Percentiles rank a stretch among this genome's conserved stretches.
These are phyloP conservation scores for Tragelaphus scriptus DNA, from an alignment of 2,113 vertebrate species.

Conservation along the genomic window DNA sequence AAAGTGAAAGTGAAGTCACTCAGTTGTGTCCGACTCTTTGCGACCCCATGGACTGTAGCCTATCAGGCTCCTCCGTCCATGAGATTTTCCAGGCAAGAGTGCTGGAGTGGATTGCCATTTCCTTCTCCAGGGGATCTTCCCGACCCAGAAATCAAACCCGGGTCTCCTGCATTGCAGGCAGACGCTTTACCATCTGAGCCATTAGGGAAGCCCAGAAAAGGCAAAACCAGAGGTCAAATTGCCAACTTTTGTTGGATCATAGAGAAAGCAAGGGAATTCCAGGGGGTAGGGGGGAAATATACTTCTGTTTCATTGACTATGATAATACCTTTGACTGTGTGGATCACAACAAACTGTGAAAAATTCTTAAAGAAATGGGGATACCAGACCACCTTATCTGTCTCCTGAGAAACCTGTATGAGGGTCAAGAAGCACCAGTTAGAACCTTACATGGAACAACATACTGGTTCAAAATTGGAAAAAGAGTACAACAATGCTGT, in stretches of 20 bases:
- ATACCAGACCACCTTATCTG: background rate
- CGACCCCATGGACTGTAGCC: too few relatives aligned
- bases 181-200: too few relatives aligned
- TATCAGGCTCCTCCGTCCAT: too few relatives aligned
- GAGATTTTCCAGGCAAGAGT: too few relatives aligned
- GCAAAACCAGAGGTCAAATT: background rate
- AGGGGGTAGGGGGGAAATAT: accelerated
- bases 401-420: background rate
- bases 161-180: too few relatives aligned
- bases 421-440: background rate
- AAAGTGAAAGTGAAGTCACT: too few relatives aligned
- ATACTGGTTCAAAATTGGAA: background rate
- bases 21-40: too few relatives aligned
- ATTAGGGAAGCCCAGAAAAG: too few relatives aligned
- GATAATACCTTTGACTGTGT: background rate
- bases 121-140: too few relatives aligned
- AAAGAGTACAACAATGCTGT: background rate
- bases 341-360: background rate
- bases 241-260: background rate
- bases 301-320: background rate
- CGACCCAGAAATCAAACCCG: too few relatives aligned
- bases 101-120: too few relatives aligned
- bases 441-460: background rate
- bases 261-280: background rate
- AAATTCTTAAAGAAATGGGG: background rate